Conservation (phyloP, 1,140 invertebrate genomes). For the Metaphire vulgaris region DNA sequence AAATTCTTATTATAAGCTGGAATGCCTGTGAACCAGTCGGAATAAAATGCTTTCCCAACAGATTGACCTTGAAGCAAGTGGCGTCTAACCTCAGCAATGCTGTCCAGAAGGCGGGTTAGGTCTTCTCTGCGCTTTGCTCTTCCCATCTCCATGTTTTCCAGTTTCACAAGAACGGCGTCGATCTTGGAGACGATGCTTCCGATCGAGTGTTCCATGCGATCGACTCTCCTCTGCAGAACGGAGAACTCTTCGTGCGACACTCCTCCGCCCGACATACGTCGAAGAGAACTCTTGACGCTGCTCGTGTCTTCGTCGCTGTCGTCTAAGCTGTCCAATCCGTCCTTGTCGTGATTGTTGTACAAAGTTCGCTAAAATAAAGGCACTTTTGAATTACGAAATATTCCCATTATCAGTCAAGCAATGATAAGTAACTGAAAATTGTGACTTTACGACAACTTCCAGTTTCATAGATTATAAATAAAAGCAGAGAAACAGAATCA, state of each 20-base stretch:
- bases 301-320: conserved; percentile 13
- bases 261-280: conserved; percentile 38
- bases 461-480: no score
- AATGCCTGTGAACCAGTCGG: no score
- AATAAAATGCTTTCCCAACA: no score
- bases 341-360: neutral
- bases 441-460: no score
- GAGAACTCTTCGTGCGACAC: conserved; percentile 30
- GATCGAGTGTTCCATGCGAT: conserved; percentile 39
- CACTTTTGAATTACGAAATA: no score
- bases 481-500: no score
- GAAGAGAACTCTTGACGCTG: neutral
- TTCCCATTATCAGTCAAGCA: no score
- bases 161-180: conserved; percentile 51
- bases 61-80: no score
- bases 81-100: conserved; percentile 30
- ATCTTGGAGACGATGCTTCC: conserved; percentile 52
- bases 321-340: conserved; percentile 10
- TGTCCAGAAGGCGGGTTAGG: conserved; percentile 37
- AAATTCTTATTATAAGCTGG: no score
- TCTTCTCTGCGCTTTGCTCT: conserved; percentile 45
- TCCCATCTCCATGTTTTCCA: conserved; percentile 50
- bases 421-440: no score
- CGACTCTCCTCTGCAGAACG: conserved; percentile 27
- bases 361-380: no score